Conservation (phyloP, 2,888 invertebrate genomes). For the Zygaena filipendulae region DNA sequence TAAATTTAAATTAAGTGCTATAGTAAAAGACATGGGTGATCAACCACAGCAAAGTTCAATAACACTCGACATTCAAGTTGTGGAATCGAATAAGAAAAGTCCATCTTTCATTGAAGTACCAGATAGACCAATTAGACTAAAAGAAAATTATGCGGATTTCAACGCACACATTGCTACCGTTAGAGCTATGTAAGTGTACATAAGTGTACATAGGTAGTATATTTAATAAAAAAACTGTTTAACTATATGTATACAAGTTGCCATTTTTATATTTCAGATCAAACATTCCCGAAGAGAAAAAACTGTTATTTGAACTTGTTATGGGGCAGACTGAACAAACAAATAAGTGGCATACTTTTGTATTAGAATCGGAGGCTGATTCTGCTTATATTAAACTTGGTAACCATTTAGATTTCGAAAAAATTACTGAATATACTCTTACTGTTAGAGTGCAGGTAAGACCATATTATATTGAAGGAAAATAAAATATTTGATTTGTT, state of each 20-base stretch:
- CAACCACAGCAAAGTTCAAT: conserved; percentile 75
- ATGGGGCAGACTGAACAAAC: conserved; percentile 88
- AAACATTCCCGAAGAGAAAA: conserved; percentile 78
- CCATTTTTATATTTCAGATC: conserved; percentile 57
- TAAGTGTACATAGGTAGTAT: too few species aligned
- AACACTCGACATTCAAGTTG: conserved; percentile 84
- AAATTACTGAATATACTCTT: conserved; percentile 83
- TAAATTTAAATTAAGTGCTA: conserved; percentile 76
- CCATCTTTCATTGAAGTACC: conserved; percentile 76
- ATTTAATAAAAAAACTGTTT: too few species aligned
- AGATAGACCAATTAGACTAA: conserved; percentile 71
- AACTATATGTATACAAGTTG: background rate
- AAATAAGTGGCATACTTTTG: conserved; percentile 83
- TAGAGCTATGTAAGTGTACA: conserved; percentile 72
- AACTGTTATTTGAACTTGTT: conserved; percentile 82
- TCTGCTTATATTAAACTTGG: conserved; percentile 81
- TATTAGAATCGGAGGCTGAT: conserved; percentile 74
- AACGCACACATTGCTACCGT: conserved; percentile 76
- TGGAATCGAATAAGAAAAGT: conserved; percentile 88
- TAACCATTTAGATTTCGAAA: conserved; percentile 84
- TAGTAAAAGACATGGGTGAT: conserved; percentile 81
- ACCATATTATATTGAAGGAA: conserved; percentile 4
- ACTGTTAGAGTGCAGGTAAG: conserved; percentile 80
- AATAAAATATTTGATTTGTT: conserved; percentile 1
- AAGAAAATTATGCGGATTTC: conserved; percentile 81